Evolutionary conservation across 1,140 invertebrate species (phyloP), one percentile per base, ranked within the genome.

Genomic region (Homarus americanus): DNA sequence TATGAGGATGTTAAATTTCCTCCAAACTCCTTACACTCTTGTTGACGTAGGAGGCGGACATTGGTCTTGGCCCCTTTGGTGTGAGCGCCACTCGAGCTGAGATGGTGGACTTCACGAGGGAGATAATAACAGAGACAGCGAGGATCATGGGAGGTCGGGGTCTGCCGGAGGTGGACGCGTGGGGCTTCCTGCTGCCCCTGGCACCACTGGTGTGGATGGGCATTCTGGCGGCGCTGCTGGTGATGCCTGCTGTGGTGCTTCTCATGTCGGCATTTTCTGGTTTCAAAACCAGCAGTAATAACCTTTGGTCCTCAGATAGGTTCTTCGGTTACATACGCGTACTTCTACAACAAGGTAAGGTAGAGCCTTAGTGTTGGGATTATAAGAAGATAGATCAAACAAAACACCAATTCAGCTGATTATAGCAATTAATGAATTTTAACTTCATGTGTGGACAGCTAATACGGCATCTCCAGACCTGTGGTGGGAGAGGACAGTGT

Each of bases 261-360:
- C n/a, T 44, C 20, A 32, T 72, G 1, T 44, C n/a, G n/a, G n/a
- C 32, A 12, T 66, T 85, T 38, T 44, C 66, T 32, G n/a, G 34
- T 36, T 28, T 17, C 1, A 32, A 34, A 44, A 15, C 38, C 2
- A 17, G 10, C 58, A n/a, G 32, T 24, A 32, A 32, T 69, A n/a
- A 17, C n/a, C 15, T 20, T 4, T 66, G 36, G 17, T 72, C n/a
- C 4, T 9, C 28, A 24, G 69, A 44, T 9, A 20, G 10, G 5
- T 0, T 40, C 9, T 44, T 69, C n/a, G 20, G 38, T 15, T 85
- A 28, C n/a, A 32, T 85, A 10, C 66, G 66, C 28, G 24, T 85
- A n/a, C 44, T 85, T n/a, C 58, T 85, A 24, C 82, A 85, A 24
- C 82, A 85, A 85, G 82, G 66, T 73, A 40, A 73, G 69, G 9